These are phyloP conservation scores for Corvus moneduloides DNA, from an alignment of 2,113 vertebrate genomes.

Conservation along the genomic window DNA sequence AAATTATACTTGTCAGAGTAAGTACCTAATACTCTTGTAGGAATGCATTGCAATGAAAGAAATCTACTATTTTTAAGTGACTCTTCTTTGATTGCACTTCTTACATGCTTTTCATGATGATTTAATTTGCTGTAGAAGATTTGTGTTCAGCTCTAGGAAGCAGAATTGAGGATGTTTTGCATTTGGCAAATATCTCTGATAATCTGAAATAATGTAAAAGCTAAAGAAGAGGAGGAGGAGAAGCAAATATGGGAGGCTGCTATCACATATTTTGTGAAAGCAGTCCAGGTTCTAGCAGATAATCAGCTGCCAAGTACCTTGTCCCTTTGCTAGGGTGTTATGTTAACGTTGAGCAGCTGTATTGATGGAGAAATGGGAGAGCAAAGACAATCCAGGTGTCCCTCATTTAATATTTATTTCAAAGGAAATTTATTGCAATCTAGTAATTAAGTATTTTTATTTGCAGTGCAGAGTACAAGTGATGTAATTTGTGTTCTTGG, in stretches of 20 bases:
- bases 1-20: background rate
- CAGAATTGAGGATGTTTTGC: background rate
- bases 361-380: background rate
- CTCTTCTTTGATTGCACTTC: background rate
- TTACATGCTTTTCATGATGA: background rate
- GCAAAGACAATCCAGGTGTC: background rate
- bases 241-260: background rate
- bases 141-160: background rate
- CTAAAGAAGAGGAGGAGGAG: background rate
- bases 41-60: background rate
- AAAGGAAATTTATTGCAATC: background rate
- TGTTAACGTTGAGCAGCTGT: background rate
- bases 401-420: background rate
- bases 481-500: rapidly evolving
- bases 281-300: background rate
- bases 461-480: background rate
- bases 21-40: background rate
- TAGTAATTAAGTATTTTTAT: background rate
- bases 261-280: background rate
- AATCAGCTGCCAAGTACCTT: background rate
- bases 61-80: background rate
- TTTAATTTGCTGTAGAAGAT: background rate
- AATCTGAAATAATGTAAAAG: background rate
- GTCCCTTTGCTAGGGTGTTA: background rate
- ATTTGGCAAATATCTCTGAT: background rate